phyloP scores from a whole-genome alignment of 2,113 vertebrate species.

The Sylvietta virens region DNA sequence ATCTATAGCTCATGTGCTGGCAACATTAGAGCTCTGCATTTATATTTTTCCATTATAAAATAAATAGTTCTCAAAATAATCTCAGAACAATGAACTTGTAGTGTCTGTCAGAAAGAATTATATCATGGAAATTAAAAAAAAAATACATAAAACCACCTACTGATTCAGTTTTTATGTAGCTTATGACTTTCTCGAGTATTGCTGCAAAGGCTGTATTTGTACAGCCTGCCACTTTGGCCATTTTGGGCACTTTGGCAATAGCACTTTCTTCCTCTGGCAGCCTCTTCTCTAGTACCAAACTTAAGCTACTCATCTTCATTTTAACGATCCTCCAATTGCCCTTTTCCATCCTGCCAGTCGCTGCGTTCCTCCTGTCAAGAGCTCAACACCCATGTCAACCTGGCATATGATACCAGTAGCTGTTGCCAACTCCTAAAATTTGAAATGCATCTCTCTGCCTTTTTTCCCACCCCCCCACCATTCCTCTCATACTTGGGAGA shows the following conservation, averaged over 20 bases:
- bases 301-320: not conserved
- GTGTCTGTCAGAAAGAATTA: constrained; percentile 2
- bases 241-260: not conserved
- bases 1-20: not conserved
- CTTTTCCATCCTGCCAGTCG: constrained; percentile 36
- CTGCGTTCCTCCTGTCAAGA: not conserved
- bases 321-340: constrained; percentile 9
- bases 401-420: not conserved
- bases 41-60: constrained; percentile 7
- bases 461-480: fast-evolving
- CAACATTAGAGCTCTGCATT: not conserved
- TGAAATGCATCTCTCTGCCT: not conserved
- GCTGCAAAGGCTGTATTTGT: not conserved
- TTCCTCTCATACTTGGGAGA: not conserved
- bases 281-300: not conserved
- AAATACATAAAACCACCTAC: not conserved
- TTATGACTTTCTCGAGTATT: not conserved
- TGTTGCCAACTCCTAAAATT: constrained; percentile 20
- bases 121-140: not conserved
- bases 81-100: not conserved
- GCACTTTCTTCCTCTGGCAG: not conserved
- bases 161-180: not conserved
- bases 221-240: not conserved
- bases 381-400: constrained; percentile 42
- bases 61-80: constrained; percentile 17